A percentile compares a stretch with the other conserved stretches of the same genome.
phyloP scores from a whole-genome alignment of 2,888 invertebrate genomes.

The Shargacucullia verbasci region DNA sequence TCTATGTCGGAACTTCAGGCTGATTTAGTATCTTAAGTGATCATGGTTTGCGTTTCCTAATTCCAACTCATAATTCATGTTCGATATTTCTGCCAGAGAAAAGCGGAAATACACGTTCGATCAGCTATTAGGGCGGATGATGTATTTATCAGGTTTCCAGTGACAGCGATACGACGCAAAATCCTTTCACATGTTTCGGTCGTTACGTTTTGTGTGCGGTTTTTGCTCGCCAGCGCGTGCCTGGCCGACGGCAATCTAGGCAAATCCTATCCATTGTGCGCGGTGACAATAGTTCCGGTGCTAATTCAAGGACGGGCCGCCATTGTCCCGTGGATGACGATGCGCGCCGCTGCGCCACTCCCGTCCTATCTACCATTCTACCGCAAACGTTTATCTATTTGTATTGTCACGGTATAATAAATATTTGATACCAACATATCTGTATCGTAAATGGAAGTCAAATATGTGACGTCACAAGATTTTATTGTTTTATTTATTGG shows the following conservation, averaged over 20 bases:
- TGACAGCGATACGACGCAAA: conserved; percentile 28
- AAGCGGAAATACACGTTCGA: conserved; percentile 1
- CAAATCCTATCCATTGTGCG: conserved; percentile 83
- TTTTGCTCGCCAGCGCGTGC: conserved; percentile 73
- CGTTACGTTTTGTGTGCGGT: conserved; percentile 64
- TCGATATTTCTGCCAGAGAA: conserved; percentile 12
- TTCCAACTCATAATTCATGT: conserved; percentile 10
- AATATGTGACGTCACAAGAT: conserved; percentile 28
- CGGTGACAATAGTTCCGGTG: conserved; percentile 84
- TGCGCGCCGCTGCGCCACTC: conserved; percentile 62
- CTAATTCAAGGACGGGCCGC: conserved; percentile 83
- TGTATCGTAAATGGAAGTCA: conserved; percentile 31
- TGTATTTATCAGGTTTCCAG: conserved; percentile 24
- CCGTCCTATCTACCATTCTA: conserved; percentile 52
- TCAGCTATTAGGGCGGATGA: conserved; percentile 9
- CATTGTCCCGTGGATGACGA: conserved; percentile 74
- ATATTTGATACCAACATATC: conserved; percentile 42
- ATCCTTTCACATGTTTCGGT: conserved; percentile 40
- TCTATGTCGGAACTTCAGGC: conserved; percentile 24
- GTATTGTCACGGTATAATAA: conserved; percentile 49
- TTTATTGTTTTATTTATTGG: conserved; percentile 37
- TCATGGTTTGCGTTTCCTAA: conserved; percentile 16
- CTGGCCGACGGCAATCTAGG: conserved; percentile 73
- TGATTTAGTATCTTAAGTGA: conserved; percentile 14
- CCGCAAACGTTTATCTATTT: conserved; percentile 54